A percentile compares a stretch with the other conserved stretches of the same genome.
phyloP scores from a whole-genome alignment of 2,888 invertebrate genomes.

The Amblyteles armatorius region DNA sequence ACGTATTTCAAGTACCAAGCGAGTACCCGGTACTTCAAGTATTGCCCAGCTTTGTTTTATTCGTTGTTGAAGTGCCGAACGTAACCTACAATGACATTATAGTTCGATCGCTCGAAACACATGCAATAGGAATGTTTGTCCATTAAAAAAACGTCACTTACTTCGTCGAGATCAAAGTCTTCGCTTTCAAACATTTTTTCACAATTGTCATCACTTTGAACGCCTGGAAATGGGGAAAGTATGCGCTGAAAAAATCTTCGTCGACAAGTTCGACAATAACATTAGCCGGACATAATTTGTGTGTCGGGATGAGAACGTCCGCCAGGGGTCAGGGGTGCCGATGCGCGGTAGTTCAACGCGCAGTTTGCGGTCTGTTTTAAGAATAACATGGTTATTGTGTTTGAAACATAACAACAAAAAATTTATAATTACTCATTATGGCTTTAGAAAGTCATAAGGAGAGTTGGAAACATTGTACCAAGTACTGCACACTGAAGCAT shows the following conservation, averaged over 20 bases:
- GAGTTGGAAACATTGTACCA: not conserved
- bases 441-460: too few relatives aligned
- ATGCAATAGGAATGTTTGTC: not conserved
- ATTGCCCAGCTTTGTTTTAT: not conserved
- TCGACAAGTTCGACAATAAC: too few relatives aligned
- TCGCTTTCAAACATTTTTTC: slow-evolving; percentile 72
- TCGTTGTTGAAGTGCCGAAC: not conserved
- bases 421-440: not conserved
- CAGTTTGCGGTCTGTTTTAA: not conserved
- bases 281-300: too few relatives aligned
- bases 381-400: not conserved
- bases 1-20: too few relatives aligned
- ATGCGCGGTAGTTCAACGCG: not conserved
- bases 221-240: not conserved
- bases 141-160: slow-evolving; percentile 48
- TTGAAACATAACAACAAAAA: not conserved
- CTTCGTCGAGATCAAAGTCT: slow-evolving; percentile 77
- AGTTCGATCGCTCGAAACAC: slow-evolving; percentile 31
- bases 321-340: not conserved
- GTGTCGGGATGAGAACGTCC: not conserved
- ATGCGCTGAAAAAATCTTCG: not conserved
- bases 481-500: not conserved
- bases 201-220: slow-evolving; percentile 20
- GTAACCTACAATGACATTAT: slow-evolving; percentile 25
- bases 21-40: too few relatives aligned